Evolutionary conservation across 2,113 vertebrate species (phyloP).

Genomic region (Danionella cerebrum): DNA sequence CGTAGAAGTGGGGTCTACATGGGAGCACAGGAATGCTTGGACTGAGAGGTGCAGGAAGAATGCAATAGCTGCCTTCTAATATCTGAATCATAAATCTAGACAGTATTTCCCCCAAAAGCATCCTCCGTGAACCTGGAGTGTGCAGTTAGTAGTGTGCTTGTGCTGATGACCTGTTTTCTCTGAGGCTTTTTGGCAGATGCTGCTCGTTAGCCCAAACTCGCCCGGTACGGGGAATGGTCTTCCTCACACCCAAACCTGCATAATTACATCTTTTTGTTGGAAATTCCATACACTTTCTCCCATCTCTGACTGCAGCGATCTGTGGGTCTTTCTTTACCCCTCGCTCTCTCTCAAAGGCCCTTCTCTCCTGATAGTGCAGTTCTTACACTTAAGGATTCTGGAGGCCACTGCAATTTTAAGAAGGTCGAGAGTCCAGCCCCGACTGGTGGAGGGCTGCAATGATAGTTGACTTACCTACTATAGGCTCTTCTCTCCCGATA

Average conservation of each 20-base stretch:
- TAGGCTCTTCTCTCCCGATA: no score
- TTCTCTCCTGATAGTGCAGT: no score
- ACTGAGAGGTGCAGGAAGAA: background rate
- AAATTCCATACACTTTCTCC: no score
- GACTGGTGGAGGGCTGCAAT: no score
- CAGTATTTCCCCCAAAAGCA: background rate
- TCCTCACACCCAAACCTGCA: background rate
- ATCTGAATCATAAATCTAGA: background rate
- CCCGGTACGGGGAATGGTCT: background rate
- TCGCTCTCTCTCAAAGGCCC: no score
- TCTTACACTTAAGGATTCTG: no score
- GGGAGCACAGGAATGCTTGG: slow-evolving; percentile 2
- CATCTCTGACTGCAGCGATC: no score
- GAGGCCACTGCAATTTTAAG: no score
- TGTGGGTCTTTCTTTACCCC: no score
- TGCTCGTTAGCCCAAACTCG: background rate
- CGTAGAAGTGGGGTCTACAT: slow-evolving; percentile 11
- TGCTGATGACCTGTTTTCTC: slow-evolving; percentile 1
- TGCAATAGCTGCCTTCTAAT: background rate
- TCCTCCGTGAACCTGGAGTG: background rate
- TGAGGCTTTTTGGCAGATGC: background rate
- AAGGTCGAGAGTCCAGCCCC: no score
- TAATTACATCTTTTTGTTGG: slow-evolving; percentile 38
- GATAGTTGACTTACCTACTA: no score
- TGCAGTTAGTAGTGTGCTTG: background rate